Evolutionary conservation across 37 sponge, comb jelly and placozoan species (phyloP), one percentile per base, ranked within the genome.

Genomic region (Agelas oroides): DNA sequence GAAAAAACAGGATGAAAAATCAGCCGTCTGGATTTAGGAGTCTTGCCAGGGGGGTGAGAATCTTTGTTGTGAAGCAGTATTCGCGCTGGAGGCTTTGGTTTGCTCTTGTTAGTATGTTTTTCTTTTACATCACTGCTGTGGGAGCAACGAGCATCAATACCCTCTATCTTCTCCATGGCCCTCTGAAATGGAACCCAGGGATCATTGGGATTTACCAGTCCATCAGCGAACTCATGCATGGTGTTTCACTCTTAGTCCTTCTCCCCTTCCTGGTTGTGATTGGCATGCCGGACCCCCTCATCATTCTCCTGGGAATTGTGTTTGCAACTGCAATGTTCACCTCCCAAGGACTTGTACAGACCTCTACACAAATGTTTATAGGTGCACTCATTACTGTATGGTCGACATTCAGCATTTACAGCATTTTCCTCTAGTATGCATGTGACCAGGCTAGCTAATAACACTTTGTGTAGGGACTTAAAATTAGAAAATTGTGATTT

Each of bases 71-170:
- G 31, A 46, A 46, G 8, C 46, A 8, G 46, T 46, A 31, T 56
- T 67, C 82, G 8, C 55, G 34, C 36, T 81, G 82, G 82, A 73
- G 77, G 21, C 58, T 82, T 0, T 87, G 78, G 77, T 39, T 74
- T 11, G 80, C 77, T 20, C 16, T 56, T 11, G 0, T 78, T 3
- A 31, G 56, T 23, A 71, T 71, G 72, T 71, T 71, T 19, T 12
- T 71, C 40, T n/a, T 38, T 24, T 71, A 71, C 53, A 15, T 71
- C n/a, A n/a, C 5, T 18, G 41, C 52, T 20, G 21, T 35, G 2
- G 72, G 72, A 41, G 53, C 41, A 2, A 61, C 62, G n/a, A 32
- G 32, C 19, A 41, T 71, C 52, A 71, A 41, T 19, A 71, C 72
- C 72, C 53, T 71, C 24, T 71, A 38, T 24, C 52, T 71, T 1